Conservation (phyloP, 2,797 vertebrate genomes). For the Pogonophryne albipinna region DNA sequence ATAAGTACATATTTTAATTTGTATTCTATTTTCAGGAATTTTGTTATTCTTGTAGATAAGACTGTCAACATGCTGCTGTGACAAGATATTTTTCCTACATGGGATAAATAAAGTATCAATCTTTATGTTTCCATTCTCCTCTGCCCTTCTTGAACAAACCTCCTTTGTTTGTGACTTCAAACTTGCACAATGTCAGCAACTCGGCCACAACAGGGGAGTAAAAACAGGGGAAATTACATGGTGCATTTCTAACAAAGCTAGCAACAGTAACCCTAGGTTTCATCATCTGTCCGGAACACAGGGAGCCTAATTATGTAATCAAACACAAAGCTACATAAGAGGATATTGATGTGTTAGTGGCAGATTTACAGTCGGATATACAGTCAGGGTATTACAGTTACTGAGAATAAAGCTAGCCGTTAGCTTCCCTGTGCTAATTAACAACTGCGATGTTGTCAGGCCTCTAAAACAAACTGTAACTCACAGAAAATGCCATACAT, state of each 20-base stretch:
- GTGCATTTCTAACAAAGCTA: conserved; percentile 5
- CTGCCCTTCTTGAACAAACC: conserved; percentile 18
- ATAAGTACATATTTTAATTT: too few species aligned
- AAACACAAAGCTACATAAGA: conserved; percentile 34
- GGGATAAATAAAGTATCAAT: too few species aligned
- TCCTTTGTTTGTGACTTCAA: conserved; percentile 38
- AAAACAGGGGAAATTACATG: conserved; percentile 3
- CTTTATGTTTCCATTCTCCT: background rate
- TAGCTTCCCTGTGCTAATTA: conserved; percentile 28
- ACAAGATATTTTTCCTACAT: too few species aligned
- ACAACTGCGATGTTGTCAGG: conserved; percentile 28
- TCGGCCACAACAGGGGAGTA: background rate
- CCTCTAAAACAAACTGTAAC: background rate
- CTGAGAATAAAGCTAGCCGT: background rate
- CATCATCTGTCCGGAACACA: conserved; percentile 17
- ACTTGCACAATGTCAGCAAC: conserved; percentile 18
- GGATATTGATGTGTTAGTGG: conserved; percentile 17
- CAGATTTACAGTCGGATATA: background rate
- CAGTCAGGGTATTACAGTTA: background rate
- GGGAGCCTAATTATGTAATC: conserved; percentile 21
- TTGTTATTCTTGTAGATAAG: too few species aligned
- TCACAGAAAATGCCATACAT: rapidly evolving
- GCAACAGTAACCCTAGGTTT: conserved; percentile 20
- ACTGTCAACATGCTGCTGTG: too few species aligned
- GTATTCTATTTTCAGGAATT: too few species aligned